These are phyloP conservation scores for Syngnathus typhle DNA, from an alignment of 2,113 vertebrate genomes.

Conservation along the genomic window DNA sequence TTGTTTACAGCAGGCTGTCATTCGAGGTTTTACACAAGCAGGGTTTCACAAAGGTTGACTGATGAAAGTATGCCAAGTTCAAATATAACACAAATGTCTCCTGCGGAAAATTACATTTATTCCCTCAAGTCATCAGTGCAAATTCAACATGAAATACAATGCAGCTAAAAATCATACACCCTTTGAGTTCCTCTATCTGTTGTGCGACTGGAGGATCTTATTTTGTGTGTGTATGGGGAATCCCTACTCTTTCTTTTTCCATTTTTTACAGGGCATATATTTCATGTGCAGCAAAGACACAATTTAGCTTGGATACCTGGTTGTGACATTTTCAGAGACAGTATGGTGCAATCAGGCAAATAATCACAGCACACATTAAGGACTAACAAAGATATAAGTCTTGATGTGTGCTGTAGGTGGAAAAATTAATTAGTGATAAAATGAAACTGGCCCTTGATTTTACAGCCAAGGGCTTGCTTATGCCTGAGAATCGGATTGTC, in stretches of 20 bases:
- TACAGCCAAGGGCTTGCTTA: constrained; percentile 29
- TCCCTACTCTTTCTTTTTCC: constrained; percentile 7
- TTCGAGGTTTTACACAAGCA: background rate
- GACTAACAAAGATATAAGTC: constrained; percentile 10
- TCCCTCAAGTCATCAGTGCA: constrained; percentile 38
- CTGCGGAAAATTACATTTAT: constrained; percentile 17
- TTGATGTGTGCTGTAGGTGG: background rate
- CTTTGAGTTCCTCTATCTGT: constrained; percentile 12
- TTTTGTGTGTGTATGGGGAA: background rate
- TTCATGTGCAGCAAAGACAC: constrained; percentile 30
- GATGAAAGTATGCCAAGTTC: background rate
- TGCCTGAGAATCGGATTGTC: constrained; percentile 48
- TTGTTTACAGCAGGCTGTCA: constrained; percentile 54
- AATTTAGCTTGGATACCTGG: constrained; percentile 16
- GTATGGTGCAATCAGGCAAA: constrained; percentile 31
- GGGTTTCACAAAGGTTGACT: background rate
- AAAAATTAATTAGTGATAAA: constrained; percentile 1
- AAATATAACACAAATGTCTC: constrained; percentile 22
- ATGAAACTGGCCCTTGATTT: constrained; percentile 28
- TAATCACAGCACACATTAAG: constrained; percentile 1
- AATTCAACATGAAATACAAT: constrained; percentile 29
- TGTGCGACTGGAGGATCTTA: background rate
- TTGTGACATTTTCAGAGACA: constrained; percentile 14
- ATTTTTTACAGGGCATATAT: constrained; percentile 16
- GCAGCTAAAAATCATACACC: constrained; percentile 4